Conservation (phyloP, 1,140 invertebrate species). For the Tachypleus tridentatus region DNA sequence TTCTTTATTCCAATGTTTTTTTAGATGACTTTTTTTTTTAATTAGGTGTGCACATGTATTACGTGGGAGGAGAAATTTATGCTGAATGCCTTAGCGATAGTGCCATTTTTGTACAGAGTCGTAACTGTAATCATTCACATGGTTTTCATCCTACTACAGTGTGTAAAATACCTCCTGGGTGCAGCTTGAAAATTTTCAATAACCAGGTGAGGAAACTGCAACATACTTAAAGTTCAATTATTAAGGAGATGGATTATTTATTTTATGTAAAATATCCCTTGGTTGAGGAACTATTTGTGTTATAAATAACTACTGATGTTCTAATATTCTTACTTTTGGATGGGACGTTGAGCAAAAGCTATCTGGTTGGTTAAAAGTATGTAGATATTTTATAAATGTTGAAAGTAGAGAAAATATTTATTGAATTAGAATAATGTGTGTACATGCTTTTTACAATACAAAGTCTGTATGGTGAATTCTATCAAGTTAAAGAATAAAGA, state of each 20-base stretch:
- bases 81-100: slow-evolving; percentile 90
- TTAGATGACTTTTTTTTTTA: too few species aligned
- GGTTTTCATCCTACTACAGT: slow-evolving; percentile 88
- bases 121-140: slow-evolving; percentile 91
- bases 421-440: too few species aligned
- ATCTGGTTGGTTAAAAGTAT: not conserved
- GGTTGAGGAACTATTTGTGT: not conserved
- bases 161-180: slow-evolving; percentile 86
- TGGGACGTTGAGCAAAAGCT: not conserved
- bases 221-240: not conserved
- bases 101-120: slow-evolving; percentile 91
- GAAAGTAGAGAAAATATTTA: too few species aligned
- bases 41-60: slow-evolving; percentile 27
- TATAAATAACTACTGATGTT: too few species aligned
- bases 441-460: too few species aligned
- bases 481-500: too few species aligned
- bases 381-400: not conserved
- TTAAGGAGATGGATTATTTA: not conserved
- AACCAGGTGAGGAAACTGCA: slow-evolving; percentile 48
- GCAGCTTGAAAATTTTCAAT: slow-evolving; percentile 94
- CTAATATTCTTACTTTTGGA: too few species aligned
- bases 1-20: too few species aligned
- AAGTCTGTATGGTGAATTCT: too few species aligned
- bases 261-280: not conserved
- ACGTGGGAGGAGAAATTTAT: slow-evolving; percentile 30